phyloP scores from a whole-genome alignment of 2,113 vertebrate genomes.

The Vulpes ferrilata region DNA sequence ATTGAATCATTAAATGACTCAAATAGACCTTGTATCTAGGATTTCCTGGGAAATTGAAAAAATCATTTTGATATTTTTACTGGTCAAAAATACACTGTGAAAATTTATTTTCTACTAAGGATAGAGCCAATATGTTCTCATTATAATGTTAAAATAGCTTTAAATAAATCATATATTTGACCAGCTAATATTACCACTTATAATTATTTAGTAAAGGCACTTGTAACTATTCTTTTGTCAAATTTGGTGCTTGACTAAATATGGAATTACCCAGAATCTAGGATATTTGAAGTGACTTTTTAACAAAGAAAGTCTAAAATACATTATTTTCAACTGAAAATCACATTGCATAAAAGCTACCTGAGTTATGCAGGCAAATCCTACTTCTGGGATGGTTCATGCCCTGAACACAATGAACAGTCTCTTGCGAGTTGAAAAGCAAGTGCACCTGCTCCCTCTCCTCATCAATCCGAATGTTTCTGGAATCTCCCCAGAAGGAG shows the following conservation, averaged over 20 bases:
- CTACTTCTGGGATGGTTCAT: neutral
- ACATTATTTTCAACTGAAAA: neutral
- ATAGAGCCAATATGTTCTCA: neutral
- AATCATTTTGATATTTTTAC: conserved; percentile 1
- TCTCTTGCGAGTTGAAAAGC: neutral
- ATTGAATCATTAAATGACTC: neutral
- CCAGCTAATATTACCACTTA: neutral
- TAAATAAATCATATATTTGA: conserved; percentile 15
- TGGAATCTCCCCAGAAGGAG: conserved; percentile 7
- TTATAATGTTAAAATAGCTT: conserved; percentile 19
- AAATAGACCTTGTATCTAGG: neutral
- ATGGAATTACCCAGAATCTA: neutral
- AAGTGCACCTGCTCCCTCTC: conserved; percentile 14
- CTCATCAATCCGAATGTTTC: neutral
- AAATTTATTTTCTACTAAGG: neutral
- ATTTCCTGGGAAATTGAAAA: conserved; percentile 42
- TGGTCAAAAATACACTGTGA: neutral
- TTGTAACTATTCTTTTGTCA: conserved; percentile 14
- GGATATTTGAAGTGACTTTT: neutral
- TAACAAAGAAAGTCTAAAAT: neutral
- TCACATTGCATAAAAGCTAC: neutral
- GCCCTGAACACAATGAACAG: neutral
- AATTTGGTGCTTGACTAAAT: neutral
- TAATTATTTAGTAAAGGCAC: neutral
- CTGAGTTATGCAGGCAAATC: neutral